A percentile compares a stretch with the other conserved stretches of the same genome.
These are phyloP conservation scores for Eugnorisma glareosa DNA, from an alignment of 2,888 invertebrate genomes.

Conservation along the genomic window DNA sequence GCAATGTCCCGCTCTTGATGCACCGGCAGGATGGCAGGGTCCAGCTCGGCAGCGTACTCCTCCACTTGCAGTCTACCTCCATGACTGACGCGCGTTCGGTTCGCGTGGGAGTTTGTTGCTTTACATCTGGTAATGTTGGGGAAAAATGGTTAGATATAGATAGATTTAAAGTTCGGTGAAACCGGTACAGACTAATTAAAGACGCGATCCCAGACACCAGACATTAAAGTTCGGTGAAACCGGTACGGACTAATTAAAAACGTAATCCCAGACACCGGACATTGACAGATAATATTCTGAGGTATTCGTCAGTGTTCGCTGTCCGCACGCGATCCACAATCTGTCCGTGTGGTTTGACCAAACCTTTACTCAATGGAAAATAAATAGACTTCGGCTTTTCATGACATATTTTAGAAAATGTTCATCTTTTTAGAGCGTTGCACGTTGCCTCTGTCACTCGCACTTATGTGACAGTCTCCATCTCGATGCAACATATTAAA, in stretches of 20 bases:
- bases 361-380: background rate
- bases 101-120: constrained; percentile 82
- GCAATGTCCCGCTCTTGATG: constrained; percentile 72
- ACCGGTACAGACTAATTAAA: background rate
- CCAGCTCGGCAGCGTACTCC: constrained; percentile 58
- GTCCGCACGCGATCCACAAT: background rate
- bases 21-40: constrained; percentile 72
- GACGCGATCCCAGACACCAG: background rate
- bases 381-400: background rate
- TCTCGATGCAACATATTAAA: background rate
- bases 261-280: background rate
- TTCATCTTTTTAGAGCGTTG: background rate
- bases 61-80: constrained; percentile 83
- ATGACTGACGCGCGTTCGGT: constrained; percentile 86
- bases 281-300: background rate
- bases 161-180: background rate
- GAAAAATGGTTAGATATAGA: background rate
- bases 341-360: background rate
- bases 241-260: background rate
- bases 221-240: background rate
- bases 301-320: background rate
- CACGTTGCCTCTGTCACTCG: background rate
- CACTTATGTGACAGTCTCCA: background rate
- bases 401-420: background rate
- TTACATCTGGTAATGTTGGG: constrained; percentile 80